These are phyloP conservation scores for Agrotis puta DNA, from an alignment of 2,888 invertebrate genomes.

Conservation along the genomic window DNA sequence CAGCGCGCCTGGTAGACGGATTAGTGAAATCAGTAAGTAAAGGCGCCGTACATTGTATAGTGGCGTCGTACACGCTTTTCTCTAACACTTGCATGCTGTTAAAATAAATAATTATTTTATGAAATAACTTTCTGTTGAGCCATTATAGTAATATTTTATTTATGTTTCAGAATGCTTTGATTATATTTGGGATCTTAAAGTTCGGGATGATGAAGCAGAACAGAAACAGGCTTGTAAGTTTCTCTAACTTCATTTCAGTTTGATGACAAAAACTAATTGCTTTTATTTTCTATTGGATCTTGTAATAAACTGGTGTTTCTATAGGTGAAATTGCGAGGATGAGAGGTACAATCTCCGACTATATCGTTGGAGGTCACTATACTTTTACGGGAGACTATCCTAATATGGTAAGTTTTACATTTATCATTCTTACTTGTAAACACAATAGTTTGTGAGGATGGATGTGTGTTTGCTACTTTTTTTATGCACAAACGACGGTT, in stretches of 20 bases:
- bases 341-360: constrained; percentile 16
- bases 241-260: not conserved
- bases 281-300: not conserved
- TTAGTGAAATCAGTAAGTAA: constrained; percentile 76
- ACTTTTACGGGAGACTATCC: constrained; percentile 47
- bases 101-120: too few relatives aligned
- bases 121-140: too few relatives aligned
- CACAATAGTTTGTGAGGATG: too few relatives aligned
- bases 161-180: constrained; percentile 72
- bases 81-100: too few relatives aligned
- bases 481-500: too few relatives aligned
- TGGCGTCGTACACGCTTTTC: not conserved
- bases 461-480: too few relatives aligned
- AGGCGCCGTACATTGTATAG: not conserved
- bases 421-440: not conserved
- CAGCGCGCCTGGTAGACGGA: constrained; percentile 67
- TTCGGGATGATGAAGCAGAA: constrained; percentile 55
- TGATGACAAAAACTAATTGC: not conserved
- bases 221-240: constrained; percentile 68
- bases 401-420: constrained; percentile 33
- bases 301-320: not conserved
- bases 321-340: constrained; percentile 10
- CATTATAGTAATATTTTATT: not conserved
- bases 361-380: constrained; percentile 38
- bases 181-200: constrained; percentile 70